These are phyloP conservation scores for Campoletis sonorensis DNA, from an alignment of 1,140 invertebrate genomes.

Conservation along the genomic window DNA sequence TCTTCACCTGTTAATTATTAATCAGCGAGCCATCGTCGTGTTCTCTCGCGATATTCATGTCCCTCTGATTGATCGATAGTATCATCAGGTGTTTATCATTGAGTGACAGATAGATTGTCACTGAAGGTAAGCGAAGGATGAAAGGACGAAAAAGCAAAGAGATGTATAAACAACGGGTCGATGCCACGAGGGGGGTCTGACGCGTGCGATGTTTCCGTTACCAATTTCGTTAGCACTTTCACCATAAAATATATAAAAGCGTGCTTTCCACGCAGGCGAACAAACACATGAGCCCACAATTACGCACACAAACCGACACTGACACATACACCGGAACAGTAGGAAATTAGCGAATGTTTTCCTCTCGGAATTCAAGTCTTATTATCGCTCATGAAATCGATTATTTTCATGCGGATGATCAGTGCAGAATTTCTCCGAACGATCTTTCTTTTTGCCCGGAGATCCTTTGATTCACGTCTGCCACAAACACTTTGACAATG, in stretches of 20 bases:
- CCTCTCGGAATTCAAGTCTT: neutral
- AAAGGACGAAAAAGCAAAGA: neutral
- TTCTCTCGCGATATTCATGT: neutral
- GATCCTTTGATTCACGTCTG: neutral
- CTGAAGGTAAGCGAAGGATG: constrained; percentile 10
- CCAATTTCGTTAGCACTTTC: constrained; percentile 40
- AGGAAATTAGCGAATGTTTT: neutral
- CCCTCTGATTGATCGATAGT: neutral
- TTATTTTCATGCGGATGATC: neutral
- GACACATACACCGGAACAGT: neutral
- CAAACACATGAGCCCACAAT: neutral
- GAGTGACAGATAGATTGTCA: constrained; percentile 18
- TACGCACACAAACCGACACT: neutral
- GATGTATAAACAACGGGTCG: constrained; percentile 15
- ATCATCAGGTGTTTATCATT: neutral
- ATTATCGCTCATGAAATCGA: neutral
- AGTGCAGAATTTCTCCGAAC: neutral
- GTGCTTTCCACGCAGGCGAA: neutral
- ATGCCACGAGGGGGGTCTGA: neutral
- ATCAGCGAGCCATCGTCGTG: constrained; percentile 34
- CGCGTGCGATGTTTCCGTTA: constrained; percentile 33
- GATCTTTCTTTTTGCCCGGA: neutral
- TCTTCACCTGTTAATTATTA: constrained; percentile 9
- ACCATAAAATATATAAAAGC: constrained; percentile 36
- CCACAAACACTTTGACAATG: neutral